A percentile compares a stretch with the other conserved stretches of the same genome.
phyloP scores from a whole-genome alignment of 2,888 invertebrate genomes.

The Myopa testacea region DNA sequence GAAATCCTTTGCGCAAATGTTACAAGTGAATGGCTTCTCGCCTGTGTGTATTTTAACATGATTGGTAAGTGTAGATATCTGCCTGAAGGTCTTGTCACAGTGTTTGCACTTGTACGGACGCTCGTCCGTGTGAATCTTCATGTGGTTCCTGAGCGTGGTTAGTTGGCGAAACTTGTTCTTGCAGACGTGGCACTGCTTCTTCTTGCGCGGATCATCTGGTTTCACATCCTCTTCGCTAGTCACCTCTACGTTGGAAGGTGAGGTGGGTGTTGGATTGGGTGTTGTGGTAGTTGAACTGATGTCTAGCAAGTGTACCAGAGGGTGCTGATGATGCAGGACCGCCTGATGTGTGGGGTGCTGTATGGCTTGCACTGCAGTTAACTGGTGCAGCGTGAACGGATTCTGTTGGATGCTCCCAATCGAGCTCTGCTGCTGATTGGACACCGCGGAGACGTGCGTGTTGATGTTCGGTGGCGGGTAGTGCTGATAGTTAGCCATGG shows the following conservation, averaged over 20 bases:
- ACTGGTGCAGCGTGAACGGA: slow-evolving; percentile 61
- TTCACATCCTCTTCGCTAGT: slow-evolving; percentile 60
- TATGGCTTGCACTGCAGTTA: slow-evolving; percentile 64
- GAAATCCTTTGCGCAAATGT: slow-evolving; percentile 64
- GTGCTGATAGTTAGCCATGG: slow-evolving; percentile 64
- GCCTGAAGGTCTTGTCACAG: slow-evolving; percentile 63
- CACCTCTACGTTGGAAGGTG: slow-evolving; percentile 62
- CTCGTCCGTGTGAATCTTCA: slow-evolving; percentile 64
- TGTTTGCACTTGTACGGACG: slow-evolving; percentile 64
- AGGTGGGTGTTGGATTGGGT: slow-evolving; percentile 60
- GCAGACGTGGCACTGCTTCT: slow-evolving; percentile 65
- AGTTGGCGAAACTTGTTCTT: slow-evolving; percentile 64
- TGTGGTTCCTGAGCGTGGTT: slow-evolving; percentile 63
- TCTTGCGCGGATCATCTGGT: slow-evolving; percentile 63
- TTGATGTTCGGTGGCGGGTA: slow-evolving; percentile 62
- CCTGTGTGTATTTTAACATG: slow-evolving; percentile 64
- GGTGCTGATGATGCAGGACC: slow-evolving; percentile 64
- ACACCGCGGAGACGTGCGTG: slow-evolving; percentile 52
- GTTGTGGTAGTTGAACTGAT: slow-evolving; percentile 61
- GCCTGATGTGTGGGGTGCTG: slow-evolving; percentile 65
- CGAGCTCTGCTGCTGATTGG: slow-evolving; percentile 59
- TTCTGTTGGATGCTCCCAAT: slow-evolving; percentile 61
- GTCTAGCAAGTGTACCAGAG: slow-evolving; percentile 61
- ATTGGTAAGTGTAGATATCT: slow-evolving; percentile 63
- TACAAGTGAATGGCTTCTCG: slow-evolving; percentile 63